These are phyloP conservation scores for Actias luna DNA, from an alignment of 2,888 invertebrate species.

Conservation along the genomic window DNA sequence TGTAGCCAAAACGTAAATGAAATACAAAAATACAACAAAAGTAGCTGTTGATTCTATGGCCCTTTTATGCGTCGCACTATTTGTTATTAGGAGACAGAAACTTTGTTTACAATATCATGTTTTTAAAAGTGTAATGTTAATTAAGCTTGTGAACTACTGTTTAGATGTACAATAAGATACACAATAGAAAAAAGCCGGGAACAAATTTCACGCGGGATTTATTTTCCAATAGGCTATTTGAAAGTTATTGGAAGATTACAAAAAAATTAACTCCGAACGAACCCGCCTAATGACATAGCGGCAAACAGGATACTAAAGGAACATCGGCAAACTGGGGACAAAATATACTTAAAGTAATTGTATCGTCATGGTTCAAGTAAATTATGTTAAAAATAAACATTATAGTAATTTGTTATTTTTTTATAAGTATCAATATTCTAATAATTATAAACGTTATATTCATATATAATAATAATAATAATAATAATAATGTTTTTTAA, in stretches of 20 bases:
- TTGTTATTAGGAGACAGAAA: not conserved
- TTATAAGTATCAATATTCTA: not conserved
- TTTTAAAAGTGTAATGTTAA: not conserved
- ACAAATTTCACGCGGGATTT: constrained; percentile 32
- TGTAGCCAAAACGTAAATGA: too few species aligned
- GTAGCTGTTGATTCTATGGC: not conserved
- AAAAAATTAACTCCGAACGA: constrained; percentile 15
- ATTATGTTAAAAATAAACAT: not conserved
- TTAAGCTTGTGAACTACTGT: not conserved
- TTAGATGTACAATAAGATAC: constrained; percentile 17
- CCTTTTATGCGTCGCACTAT: not conserved
- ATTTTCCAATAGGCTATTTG: constrained; percentile 30
- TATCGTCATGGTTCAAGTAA: not conserved
- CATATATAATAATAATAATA: too few species aligned
- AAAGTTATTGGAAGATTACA: constrained; percentile 31
- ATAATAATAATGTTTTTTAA: too few species aligned
- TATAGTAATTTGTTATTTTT: not conserved
- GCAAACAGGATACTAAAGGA: constrained; percentile 17
- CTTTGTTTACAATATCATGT: not conserved
- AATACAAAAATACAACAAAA: not conserved
- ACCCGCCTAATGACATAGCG: constrained; percentile 38
- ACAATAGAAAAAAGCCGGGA: constrained; percentile 19
- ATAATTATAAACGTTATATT: not conserved
- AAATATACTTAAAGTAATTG: not conserved
- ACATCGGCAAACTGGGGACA: not conserved